Base-by-base conservation (phyloP, 2,113 vertebrate genomes). In the Perca fluviatilis region DNA sequence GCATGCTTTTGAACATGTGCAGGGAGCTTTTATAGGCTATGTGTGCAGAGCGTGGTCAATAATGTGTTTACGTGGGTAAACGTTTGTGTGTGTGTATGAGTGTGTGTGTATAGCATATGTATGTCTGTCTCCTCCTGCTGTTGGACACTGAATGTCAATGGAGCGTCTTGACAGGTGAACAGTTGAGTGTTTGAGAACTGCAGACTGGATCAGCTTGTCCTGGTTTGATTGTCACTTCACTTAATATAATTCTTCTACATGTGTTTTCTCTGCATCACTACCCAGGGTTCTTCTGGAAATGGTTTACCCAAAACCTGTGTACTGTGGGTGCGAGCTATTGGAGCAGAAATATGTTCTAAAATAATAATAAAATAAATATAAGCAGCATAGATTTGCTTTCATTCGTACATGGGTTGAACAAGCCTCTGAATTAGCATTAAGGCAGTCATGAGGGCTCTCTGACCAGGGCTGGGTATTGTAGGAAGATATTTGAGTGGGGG, bases 1-100 rank as follows among this genome's bases (percentile, higher is more conserved):
- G 67, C 23, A 50, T 76, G 67, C 58, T 78, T 71, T 77, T 5
- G 25, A 15, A 82, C 56, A 8, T 74, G 75, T 64, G 13, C 54
- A 67, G 51, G 65, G 7, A 3, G 33, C 4, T 27, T 21, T 33
- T 61, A 10, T 61, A 2, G 21, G 19, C 18, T 30, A 6, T 40
- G 60, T 62, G 46, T 40, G 30, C 60, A 7, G 71, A 40, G n/a
- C 15, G 3, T 33, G 36, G 33, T 14, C 43, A 27, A 57, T 10
- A 21, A 4, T 7, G 66, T 68, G 27, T 56, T 74, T 46, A 53
- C 49, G 3, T 36, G 30, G 27, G 12, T n/a, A 1, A 18, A 16
- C 46, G 3, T 66, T 15, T 12, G 57, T 2, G 36, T 11, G 30
- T 33, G 49, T 11, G 1, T 14, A 13, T 12, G 23, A 3, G 21